These are phyloP conservation scores for Ophiothrix spiculata DNA, from an alignment of 35 echinoderm and acorn worm species.

Conservation along the genomic window DNA sequence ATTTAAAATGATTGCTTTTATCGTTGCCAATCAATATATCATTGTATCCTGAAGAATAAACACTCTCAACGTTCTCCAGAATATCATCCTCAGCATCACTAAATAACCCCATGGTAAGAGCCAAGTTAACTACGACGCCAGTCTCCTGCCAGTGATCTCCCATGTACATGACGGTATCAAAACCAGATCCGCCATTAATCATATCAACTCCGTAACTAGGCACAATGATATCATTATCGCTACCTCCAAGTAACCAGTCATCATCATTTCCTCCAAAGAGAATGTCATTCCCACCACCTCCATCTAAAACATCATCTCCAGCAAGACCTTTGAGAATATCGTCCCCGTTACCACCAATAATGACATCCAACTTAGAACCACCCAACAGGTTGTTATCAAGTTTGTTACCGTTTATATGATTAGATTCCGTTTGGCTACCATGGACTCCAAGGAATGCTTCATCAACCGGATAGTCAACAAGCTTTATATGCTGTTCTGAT, in stretches of 20 bases:
- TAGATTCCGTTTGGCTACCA: background rate
- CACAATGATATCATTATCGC: background rate
- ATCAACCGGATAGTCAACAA: background rate
- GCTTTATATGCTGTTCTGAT: background rate
- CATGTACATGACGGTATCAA: conserved; percentile 2
- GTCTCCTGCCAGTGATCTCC: background rate
- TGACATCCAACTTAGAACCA: background rate
- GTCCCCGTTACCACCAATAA: background rate
- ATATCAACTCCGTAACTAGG: background rate
- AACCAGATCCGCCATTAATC: conserved; percentile 1
- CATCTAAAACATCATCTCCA: no score
- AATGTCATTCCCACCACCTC: background rate
- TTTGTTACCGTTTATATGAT: background rate
- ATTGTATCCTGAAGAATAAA: background rate
- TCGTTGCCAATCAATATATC: conserved; percentile 8
- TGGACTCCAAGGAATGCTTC: background rate
- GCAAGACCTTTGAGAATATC: no score
- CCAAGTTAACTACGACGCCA: conserved; percentile 8
- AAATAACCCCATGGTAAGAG: background rate
- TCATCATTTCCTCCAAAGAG: background rate
- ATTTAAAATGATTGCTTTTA: background rate
- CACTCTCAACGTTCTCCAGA: background rate
- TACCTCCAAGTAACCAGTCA: background rate
- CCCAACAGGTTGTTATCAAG: no score
- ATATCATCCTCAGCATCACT: conserved; percentile 9